A percentile compares a stretch with the other conserved stretches of the same genome.
phyloP scores from a whole-genome alignment of 2,888 invertebrate genomes.

The Laothoe populi region DNA sequence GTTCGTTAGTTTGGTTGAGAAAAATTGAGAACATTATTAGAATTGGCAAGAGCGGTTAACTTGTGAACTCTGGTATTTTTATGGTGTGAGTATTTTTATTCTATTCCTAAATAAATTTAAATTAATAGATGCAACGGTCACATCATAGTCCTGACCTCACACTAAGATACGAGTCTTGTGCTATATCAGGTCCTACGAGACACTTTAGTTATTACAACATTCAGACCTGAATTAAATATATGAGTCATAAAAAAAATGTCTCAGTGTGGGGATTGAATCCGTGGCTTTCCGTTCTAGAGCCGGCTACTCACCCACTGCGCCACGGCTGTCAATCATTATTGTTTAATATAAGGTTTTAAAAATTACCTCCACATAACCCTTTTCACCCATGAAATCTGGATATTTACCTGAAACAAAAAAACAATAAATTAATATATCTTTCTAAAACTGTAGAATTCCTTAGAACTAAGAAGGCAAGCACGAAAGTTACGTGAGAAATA shows the following conservation, averaged over 20 bases:
- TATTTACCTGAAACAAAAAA: conserved; percentile 34
- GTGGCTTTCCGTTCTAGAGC: too few species aligned
- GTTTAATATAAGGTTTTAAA: too few species aligned
- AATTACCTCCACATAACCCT: neutral
- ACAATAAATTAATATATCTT: conserved; percentile 21
- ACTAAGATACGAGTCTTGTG: too few species aligned
- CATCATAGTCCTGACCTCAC: too few species aligned
- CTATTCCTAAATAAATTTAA: neutral
- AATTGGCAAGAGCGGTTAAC: neutral
- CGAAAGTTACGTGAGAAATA: conserved; percentile 65
- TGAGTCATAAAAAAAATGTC: too few species aligned
- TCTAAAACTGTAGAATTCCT: neutral
- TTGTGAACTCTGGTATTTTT: neutral
- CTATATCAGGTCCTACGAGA: too few species aligned
- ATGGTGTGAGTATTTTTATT: neutral
- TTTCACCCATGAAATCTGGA: neutral
- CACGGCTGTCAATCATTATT: too few species aligned
- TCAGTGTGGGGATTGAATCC: too few species aligned
- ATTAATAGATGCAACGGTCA: too few species aligned
- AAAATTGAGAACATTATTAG: conserved; percentile 39
- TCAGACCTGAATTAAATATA: too few species aligned
- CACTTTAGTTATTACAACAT: too few species aligned
- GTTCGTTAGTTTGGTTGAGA: conserved; percentile 66
- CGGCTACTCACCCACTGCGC: too few species aligned
- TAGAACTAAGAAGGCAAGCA: conserved; percentile 41